phyloP scores from a whole-genome alignment of 2,797 vertebrate genomes.

The Phylloscopus collybita region DNA sequence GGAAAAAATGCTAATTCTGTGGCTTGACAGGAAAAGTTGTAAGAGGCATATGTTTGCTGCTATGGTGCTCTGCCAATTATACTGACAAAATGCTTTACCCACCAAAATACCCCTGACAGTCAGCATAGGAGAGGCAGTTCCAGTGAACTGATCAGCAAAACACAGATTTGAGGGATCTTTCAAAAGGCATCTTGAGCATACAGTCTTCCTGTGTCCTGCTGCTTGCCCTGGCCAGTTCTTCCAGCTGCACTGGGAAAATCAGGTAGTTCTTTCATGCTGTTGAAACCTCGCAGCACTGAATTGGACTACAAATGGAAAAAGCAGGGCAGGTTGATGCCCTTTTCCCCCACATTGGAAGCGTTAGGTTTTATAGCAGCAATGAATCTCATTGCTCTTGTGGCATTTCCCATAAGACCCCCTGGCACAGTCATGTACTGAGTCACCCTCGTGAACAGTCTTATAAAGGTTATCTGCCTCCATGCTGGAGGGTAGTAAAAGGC shows the following conservation, averaged over 20 bases:
- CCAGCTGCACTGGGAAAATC: not conserved
- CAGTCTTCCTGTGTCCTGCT: not conserved
- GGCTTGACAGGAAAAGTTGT: not conserved
- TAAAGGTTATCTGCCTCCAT: not conserved
- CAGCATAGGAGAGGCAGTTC: not conserved
- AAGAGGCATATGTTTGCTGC: not conserved
- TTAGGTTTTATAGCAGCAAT: not conserved
- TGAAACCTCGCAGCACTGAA: not conserved
- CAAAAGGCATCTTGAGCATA: rapidly evolving
- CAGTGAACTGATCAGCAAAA: not conserved
- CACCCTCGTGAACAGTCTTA: not conserved
- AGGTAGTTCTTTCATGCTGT: not conserved
- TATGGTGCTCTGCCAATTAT: not conserved
- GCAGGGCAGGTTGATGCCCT: not conserved
- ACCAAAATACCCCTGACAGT: not conserved
- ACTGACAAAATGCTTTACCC: not conserved
- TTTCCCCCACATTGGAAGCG: not conserved
- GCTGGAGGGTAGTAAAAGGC: not conserved
- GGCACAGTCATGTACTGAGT: not conserved
- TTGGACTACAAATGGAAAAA: not conserved
- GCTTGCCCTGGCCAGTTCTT: not conserved
- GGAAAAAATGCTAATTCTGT: not conserved
- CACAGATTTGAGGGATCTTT: not conserved
- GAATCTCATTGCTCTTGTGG: not conserved
- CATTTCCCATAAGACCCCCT: not conserved